A percentile compares a stretch with the other conserved stretches of the same genome.
These are phyloP conservation scores for Bradypodion ventrale DNA, from an alignment of 2,797 vertebrate genomes.

Conservation along the genomic window DNA sequence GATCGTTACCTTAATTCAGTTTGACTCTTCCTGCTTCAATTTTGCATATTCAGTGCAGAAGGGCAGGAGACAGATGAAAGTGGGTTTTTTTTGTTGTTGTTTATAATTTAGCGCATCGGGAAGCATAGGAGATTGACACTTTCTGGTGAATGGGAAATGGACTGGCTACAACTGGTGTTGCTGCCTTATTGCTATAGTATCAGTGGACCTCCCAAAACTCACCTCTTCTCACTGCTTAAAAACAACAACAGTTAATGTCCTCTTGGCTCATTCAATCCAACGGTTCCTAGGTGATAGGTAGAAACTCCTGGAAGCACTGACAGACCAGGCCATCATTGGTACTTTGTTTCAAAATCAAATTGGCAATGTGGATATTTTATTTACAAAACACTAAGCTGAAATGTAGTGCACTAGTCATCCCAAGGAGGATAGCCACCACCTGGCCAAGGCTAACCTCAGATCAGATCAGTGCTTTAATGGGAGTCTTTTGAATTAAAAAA, in stretches of 20 bases:
- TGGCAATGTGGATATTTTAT: not conserved
- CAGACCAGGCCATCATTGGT: not conserved
- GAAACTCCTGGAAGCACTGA: not conserved
- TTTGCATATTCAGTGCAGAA: conserved; percentile 14
- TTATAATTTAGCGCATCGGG: conserved; percentile 15
- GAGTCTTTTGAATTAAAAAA: not conserved
- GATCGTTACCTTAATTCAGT: conserved; percentile 25
- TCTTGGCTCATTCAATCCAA: not conserved
- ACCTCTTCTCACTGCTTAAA: not conserved
- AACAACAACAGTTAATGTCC: not conserved
- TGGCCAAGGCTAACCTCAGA: not conserved
- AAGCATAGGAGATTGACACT: not conserved
- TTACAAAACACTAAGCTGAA: not conserved
- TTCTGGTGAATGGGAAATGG: not conserved
- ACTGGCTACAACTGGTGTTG: not conserved
- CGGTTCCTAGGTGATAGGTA: not conserved
- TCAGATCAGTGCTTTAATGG: not conserved
- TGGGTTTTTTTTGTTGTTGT: not conserved
- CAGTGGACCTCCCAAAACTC: not conserved
- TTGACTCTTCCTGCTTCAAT: conserved; percentile 2
- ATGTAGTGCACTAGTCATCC: too few species aligned
- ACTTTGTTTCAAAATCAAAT: not conserved
- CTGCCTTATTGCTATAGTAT: rapidly evolving
- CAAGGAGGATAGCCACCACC: not conserved
- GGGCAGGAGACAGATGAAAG: conserved; percentile 21